Evolutionary conservation across 2,797 vertebrate species (phyloP).

Genomic region (Pterois miles): DNA sequence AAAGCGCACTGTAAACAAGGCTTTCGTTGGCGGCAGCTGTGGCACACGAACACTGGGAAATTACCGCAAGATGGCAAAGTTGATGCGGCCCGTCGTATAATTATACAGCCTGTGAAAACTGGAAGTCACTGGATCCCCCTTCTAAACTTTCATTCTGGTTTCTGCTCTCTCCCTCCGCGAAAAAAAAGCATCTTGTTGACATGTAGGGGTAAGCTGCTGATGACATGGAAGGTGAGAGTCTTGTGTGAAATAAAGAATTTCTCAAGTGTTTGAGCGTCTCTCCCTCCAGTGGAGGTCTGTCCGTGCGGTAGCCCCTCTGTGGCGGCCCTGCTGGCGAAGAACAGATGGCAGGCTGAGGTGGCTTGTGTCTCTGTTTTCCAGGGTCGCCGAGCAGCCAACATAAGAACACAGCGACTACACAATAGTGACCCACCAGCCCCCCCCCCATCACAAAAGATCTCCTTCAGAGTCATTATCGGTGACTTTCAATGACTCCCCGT

Average conservation of each 20-base stretch:
- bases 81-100: constrained; percentile 70
- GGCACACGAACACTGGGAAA: constrained; percentile 60
- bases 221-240: constrained; percentile 1
- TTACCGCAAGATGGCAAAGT: constrained; percentile 68
- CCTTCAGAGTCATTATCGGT: constrained; percentile 83
- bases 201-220: constrained; percentile 4
- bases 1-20: constrained; percentile 79
- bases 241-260: constrained; percentile 21
- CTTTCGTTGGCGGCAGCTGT: constrained; percentile 77
- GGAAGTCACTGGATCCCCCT: constrained; percentile 58
- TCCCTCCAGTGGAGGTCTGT: constrained; percentile 12
- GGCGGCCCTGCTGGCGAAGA: constrained; percentile 80
- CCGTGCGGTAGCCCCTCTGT: constrained; percentile 74
- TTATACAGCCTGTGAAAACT: constrained; percentile 70
- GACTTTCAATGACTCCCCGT: constrained; percentile 76
- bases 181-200: constrained; percentile 40
- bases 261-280: neutral
- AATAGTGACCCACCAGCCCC: constrained; percentile 75
- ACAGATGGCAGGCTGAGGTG: constrained; percentile 93
- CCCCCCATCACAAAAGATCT: constrained; percentile 29
- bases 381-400: constrained; percentile 84
- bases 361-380: constrained; percentile 89
- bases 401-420: constrained; percentile 83
- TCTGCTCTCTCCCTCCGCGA: neutral
- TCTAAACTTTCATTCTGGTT: constrained; percentile 58